Evolutionary conservation across 2,113 vertebrate species (phyloP).

Genomic region (Forbesichthys agassizii): DNA sequence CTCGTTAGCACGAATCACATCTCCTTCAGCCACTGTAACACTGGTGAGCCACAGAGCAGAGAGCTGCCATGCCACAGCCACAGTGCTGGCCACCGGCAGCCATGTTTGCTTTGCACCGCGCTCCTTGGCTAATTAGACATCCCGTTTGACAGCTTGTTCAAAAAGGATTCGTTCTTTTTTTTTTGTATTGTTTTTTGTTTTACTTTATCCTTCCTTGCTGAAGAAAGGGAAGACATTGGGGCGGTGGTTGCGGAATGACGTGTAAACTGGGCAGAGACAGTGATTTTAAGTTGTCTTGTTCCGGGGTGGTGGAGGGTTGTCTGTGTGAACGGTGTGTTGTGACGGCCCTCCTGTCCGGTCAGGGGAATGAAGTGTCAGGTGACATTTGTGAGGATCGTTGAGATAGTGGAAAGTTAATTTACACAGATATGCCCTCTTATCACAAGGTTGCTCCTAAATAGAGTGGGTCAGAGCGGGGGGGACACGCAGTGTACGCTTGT

Average conservation of each 20-base stretch:
- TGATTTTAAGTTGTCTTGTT: background rate
- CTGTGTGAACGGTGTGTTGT: background rate
- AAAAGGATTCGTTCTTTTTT: background rate
- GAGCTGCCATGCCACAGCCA: background rate
- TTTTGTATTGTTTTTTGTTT: too few relatives aligned
- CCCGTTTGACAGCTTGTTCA: background rate
- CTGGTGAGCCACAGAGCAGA: background rate
- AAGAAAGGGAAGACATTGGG: too few relatives aligned
- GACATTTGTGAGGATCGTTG: conserved; percentile 49
- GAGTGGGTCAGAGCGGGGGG: conserved; percentile 12
- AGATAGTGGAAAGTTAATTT: conserved; percentile 74
- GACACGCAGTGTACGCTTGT: conserved; percentile 35
- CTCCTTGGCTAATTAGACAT: background rate
- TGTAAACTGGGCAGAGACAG: background rate
- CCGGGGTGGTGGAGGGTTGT: background rate
- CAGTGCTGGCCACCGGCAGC: conserved; percentile 12
- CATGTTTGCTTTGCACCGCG: conserved; percentile 14
- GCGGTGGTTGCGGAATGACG: background rate
- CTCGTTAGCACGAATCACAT: conserved; percentile 40
- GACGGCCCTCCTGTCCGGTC: background rate
- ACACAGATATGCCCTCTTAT: conserved; percentile 57
- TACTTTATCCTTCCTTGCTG: too few relatives aligned
- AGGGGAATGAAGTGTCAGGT: background rate
- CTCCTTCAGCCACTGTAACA: background rate
- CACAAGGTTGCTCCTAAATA: conserved; percentile 42